Percentiles rank a stretch among this genome's conserved stretches.
Conservation (phyloP, 1,140 invertebrate genomes). For the Zaprionus davidi region DNA sequence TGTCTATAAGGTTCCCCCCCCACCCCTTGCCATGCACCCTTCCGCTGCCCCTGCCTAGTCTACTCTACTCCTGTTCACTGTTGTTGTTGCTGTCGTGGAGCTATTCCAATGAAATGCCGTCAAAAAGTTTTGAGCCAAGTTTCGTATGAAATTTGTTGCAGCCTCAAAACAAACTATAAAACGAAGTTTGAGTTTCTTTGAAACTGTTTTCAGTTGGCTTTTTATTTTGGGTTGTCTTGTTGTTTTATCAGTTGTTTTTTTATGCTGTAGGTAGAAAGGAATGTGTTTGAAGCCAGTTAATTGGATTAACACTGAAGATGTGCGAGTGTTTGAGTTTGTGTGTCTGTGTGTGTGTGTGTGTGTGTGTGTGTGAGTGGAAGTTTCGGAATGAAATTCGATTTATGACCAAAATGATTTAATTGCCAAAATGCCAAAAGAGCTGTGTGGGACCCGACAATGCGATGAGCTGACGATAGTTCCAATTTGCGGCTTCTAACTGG, state of each 20-base stretch:
- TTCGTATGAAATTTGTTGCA: constrained; percentile 76
- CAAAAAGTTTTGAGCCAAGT: constrained; percentile 69
- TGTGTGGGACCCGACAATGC: constrained; percentile 18
- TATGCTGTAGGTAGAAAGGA: constrained; percentile 50
- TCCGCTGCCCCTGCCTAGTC: neutral
- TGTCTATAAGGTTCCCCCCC: constrained; percentile 26
- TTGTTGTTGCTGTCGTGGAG: constrained; percentile 13
- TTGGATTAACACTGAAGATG: constrained; percentile 68
- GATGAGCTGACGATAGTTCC: neutral
- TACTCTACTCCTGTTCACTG: constrained; percentile 33
- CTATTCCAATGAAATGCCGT: constrained; percentile 52
- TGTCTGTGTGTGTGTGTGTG: constrained; percentile 16
- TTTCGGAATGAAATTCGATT: constrained; percentile 66
- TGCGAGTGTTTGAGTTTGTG: constrained; percentile 14
- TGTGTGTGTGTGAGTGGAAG: constrained; percentile 14
- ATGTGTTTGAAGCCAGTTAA: constrained; percentile 77
- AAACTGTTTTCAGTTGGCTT: constrained; percentile 71
- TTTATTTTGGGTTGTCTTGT: constrained; percentile 17
- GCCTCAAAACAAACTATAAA: constrained; percentile 67
- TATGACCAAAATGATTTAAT: constrained; percentile 74
- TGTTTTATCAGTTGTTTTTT: constrained; percentile 17
- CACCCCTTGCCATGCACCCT: neutral
- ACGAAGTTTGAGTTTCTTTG: constrained; percentile 76
- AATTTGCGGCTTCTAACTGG: neutral
- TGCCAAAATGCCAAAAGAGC: constrained; percentile 57